Base-by-base conservation (phyloP, 2,888 invertebrate species). In the Aphidius colemani region DNA sequence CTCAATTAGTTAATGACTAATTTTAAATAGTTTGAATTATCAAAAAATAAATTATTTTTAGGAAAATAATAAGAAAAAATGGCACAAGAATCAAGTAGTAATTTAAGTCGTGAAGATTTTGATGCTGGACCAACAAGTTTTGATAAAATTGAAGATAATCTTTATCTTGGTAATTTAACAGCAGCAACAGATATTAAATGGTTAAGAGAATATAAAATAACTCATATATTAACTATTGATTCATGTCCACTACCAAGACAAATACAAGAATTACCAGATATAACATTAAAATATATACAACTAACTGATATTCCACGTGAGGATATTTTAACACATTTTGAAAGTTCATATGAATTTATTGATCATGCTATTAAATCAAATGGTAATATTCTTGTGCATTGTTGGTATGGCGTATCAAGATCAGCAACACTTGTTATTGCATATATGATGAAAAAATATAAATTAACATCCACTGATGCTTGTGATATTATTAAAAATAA, bases 321-420 rank as follows among this genome's bases (percentile, higher is more conserved):
- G 77, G 95, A 96, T 82, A 84, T 96, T 48, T 84, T 96, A 50
- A 89, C 88, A 69, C 88, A 92, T 75, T 88, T 96, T 69, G 90
- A 92, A 68, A 89, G 90, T 55, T 89, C 93, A 61, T 89, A 89
- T 75, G 84, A 87, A 6, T 96, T 94, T 75, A 94, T 96, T 65
- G 86, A 87, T 68, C 82, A 86, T 66, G 91, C 91, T 2, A 84
- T 89, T 63, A 79, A 88, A 6, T 78, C 80, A 3, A 86, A 86
- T 45, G 91, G 92, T 50, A 88, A 85, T 64, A 88, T 95, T 7
- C 85, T 96, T 10, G 94, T 96, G 1, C 96, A 97, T 78, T 97
- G 96, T 82, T 94, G 94, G 79, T 95, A 91, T 74, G 96, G 96
- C 10, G 91, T 95, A 4, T 96, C 96, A 0, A 87, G 96, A 61